Percentiles rank a stretch among this genome's conserved stretches.
These are phyloP conservation scores for Macroramphosus scolopax DNA, from an alignment of 2,797 vertebrate species.

Conservation along the genomic window DNA sequence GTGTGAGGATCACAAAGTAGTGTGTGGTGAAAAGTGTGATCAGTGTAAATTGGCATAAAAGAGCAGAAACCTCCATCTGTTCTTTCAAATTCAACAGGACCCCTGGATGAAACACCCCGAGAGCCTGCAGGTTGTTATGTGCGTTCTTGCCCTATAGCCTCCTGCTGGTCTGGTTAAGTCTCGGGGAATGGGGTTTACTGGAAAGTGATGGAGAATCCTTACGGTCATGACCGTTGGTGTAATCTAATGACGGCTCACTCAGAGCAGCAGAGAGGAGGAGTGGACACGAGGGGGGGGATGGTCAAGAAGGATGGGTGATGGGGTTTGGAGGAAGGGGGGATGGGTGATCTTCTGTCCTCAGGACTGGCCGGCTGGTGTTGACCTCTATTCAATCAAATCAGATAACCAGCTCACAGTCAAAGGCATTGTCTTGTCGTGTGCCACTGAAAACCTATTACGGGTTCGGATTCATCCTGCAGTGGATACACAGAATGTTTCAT, in stretches of 20 bases:
- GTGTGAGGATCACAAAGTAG: constrained; percentile 2
- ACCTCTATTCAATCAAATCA: constrained; percentile 72
- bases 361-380: constrained; percentile 62
- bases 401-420: constrained; percentile 66
- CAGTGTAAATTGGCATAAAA: constrained; percentile 20
- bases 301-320: constrained; percentile 54
- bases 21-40: constrained; percentile 25
- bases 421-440: constrained; percentile 55
- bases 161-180: constrained; percentile 47
- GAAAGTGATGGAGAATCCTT: constrained; percentile 78
- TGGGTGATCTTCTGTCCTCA: constrained; percentile 53
- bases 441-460: constrained; percentile 31
- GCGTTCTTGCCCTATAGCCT: constrained; percentile 22
- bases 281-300: constrained; percentile 45
- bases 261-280: constrained; percentile 48
- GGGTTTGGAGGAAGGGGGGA: constrained; percentile 27
- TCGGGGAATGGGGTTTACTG: constrained; percentile 76
- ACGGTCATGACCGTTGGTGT: constrained; percentile 75
- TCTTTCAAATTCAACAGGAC: constrained; percentile 2
- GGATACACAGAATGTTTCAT: constrained; percentile 19
- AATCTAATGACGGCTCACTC: constrained; percentile 80
- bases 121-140: constrained; percentile 14
- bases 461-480: constrained; percentile 29
- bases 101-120: constrained; percentile 9
- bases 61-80: constrained; percentile 12